A percentile compares a stretch with the other conserved stretches of the same genome.
phyloP scores from a whole-genome alignment of 2,113 vertebrate species.

The Lipotes vexillifer region DNA sequence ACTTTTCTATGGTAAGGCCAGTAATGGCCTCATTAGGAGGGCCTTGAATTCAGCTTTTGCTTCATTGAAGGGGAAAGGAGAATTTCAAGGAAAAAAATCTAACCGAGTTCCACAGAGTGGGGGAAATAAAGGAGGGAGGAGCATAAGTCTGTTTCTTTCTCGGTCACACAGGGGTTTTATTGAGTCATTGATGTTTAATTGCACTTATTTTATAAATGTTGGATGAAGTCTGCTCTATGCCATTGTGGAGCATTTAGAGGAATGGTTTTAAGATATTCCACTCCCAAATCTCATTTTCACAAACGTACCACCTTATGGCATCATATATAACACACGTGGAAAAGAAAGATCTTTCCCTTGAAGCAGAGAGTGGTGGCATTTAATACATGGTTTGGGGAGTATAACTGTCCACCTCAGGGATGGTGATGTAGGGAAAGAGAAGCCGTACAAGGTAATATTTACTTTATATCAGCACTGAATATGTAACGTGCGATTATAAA shows the following conservation, averaged over 20 bases:
- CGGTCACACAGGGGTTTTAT: neutral
- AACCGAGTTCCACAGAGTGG: neutral
- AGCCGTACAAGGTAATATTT: neutral
- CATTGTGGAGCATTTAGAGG: slow-evolving; percentile 45
- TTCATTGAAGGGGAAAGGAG: neutral
- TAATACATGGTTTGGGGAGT: slow-evolving; percentile 43
- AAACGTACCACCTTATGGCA: slow-evolving; percentile 34
- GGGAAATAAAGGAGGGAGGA: neutral
- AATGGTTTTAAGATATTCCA: slow-evolving; percentile 59
- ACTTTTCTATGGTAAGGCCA: neutral
- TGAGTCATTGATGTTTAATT: slow-evolving; percentile 14
- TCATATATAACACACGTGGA: neutral
- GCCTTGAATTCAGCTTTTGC: neutral
- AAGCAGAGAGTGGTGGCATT: slow-evolving; percentile 55
- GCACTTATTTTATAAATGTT: slow-evolving; percentile 63
- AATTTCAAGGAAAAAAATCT: neutral
- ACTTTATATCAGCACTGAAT: neutral
- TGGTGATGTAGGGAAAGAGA: neutral
- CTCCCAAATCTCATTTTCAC: slow-evolving; percentile 67
- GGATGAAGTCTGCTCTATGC: slow-evolving; percentile 1
- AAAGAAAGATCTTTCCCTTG: slow-evolving; percentile 60
- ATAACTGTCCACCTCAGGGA: neutral
- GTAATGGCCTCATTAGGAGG: neutral
- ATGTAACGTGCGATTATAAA: rapidly evolving
- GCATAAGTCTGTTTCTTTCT: neutral